A percentile compares a stretch with the other conserved stretches of the same genome.
Conservation (phyloP, 1,140 invertebrate genomes). For the Planococcus citri region DNA sequence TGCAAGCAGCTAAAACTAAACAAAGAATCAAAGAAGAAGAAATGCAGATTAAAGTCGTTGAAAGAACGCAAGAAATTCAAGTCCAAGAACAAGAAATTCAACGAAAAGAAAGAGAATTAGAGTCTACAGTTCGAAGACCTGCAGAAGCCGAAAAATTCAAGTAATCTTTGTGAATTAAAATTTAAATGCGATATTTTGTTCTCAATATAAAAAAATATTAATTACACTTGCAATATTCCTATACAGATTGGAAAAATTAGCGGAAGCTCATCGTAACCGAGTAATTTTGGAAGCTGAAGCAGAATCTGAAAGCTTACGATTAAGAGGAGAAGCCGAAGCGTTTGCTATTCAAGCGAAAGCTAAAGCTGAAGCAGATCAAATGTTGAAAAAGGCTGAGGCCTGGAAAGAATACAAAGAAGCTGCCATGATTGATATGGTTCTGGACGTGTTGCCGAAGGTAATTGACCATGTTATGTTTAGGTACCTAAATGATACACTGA, state of each 20-base stretch:
- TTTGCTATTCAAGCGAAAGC: slow-evolving; percentile 87
- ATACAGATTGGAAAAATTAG: slow-evolving; percentile 72
- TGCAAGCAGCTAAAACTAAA: slow-evolving; percentile 91
- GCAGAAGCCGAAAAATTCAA: slow-evolving; percentile 88
- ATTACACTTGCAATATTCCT: slow-evolving; percentile 5
- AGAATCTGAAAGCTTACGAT: slow-evolving; percentile 75
- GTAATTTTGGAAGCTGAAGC: slow-evolving; percentile 85
- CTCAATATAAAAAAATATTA: no score
- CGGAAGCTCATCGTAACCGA: slow-evolving; percentile 75
- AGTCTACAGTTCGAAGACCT: slow-evolving; percentile 77
- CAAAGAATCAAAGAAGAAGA: slow-evolving; percentile 93
- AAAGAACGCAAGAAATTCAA: slow-evolving; percentile 80
- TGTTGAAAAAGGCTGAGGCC: slow-evolving; percentile 91
- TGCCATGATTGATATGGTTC: slow-evolving; percentile 93
- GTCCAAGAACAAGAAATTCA: slow-evolving; percentile 82
- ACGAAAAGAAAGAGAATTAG: slow-evolving; percentile 72
- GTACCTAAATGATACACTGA: neutral
- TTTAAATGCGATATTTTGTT: neutral
- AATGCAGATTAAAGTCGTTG: slow-evolving; percentile 91
- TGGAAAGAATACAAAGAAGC: slow-evolving; percentile 93
- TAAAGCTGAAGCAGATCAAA: slow-evolving; percentile 89
- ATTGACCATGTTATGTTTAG: neutral
- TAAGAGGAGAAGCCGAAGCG: slow-evolving; percentile 80
- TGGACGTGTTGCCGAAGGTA: slow-evolving; percentile 92
- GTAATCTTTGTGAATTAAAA: slow-evolving; percentile 32